Evolutionary conservation across 2,113 vertebrate species (phyloP).

Genomic region (Herpetotheres cachinnans): DNA sequence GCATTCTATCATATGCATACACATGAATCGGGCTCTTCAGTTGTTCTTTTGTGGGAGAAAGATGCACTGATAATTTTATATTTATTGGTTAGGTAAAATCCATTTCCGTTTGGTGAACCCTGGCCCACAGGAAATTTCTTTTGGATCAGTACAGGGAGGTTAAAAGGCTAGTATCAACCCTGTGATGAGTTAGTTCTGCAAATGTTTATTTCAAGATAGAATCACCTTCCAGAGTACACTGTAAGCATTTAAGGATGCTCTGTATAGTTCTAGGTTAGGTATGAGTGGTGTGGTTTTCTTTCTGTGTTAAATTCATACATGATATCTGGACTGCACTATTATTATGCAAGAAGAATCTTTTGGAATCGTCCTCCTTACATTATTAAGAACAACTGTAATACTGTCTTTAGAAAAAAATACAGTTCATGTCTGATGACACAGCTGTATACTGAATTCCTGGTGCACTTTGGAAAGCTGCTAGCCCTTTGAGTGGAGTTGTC

Average conservation of each 20-base stretch:
- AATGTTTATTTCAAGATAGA: neutral
- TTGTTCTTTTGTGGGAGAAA: neutral
- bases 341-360: neutral
- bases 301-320: neutral
- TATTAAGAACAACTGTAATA: neutral
- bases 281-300: neutral
- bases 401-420: neutral
- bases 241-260: neutral
- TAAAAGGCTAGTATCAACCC: neutral
- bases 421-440: neutral
- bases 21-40: rapidly evolving
- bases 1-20: neutral
- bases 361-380: neutral
- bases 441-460: neutral
- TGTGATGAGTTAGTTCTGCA: neutral
- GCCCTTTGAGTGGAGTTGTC: neutral
- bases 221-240: neutral
- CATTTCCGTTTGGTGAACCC: neutral
- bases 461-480: neutral
- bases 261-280: neutral
- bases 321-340: neutral
- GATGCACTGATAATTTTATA: neutral
- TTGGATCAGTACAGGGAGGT: neutral
- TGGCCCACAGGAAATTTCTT: neutral
- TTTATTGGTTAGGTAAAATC: neutral